phyloP scores from a whole-genome alignment of 2,888 invertebrate genomes.

The Odontothrips loti region DNA sequence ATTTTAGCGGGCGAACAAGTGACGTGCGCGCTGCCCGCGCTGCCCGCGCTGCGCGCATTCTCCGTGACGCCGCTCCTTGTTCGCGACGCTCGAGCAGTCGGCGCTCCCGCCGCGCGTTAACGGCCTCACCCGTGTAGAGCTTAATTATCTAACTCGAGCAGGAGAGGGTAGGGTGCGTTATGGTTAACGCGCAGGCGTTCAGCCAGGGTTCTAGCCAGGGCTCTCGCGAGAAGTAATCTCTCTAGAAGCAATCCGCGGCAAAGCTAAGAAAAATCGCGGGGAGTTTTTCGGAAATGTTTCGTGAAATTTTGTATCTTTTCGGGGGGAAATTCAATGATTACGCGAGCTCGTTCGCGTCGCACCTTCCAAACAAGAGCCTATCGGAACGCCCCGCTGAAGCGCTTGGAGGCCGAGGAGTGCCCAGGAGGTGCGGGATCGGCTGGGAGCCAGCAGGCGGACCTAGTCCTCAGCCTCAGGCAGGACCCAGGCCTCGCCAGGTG shows the following conservation, averaged over 20 bases:
- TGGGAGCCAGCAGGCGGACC: too few species aligned
- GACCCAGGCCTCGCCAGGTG: too few species aligned
- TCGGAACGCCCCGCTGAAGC: too few species aligned
- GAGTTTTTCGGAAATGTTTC: neutral
- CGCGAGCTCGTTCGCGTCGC: neutral
- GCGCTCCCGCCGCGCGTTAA: neutral
- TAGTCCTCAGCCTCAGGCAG: too few species aligned
- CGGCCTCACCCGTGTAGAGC: conserved; percentile 2
- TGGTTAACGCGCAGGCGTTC: neutral
- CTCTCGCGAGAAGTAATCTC: too few species aligned
- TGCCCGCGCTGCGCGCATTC: neutral
- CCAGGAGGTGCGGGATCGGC: too few species aligned
- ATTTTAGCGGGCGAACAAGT: too few species aligned
- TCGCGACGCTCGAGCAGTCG: neutral
- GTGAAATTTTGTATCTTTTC: neutral
- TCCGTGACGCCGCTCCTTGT: neutral
- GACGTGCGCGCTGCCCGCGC: neutral
- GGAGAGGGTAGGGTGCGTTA: neutral
- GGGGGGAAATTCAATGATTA: neutral
- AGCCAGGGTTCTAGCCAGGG: neutral
- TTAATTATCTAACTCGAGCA: conserved; percentile 14
- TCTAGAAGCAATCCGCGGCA: neutral
- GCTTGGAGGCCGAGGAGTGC: too few species aligned
- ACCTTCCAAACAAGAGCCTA: too few species aligned
- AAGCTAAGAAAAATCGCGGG: neutral